Evolutionary conservation across 2,797 vertebrate genomes (phyloP), one percentile per base, ranked within the genome.

Genomic region (Echiichthys vipera): DNA sequence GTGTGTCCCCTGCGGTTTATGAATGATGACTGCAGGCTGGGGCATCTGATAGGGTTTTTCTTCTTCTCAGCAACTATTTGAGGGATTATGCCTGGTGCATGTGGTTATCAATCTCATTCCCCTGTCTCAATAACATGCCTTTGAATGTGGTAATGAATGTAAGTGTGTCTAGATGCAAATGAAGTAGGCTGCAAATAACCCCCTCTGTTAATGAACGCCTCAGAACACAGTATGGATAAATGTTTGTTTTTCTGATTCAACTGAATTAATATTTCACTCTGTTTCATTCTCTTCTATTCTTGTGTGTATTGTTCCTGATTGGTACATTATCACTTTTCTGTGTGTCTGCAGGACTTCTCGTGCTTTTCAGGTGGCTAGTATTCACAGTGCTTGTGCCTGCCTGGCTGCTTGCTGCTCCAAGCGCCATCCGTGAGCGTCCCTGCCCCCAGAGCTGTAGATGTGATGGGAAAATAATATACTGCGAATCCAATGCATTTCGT

Each of bases 381-480:
- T 85, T 94, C 84, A 87, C 92, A 27, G 78, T 89, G 59, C 81
- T 80, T 75, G 83, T 92, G 46, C 93, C 93, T 9, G 71, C 78
- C 81, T 93, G 92, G 90, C 93, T 97, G 85, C 84, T 96, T n/a
- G 95, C 92, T 5, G 87, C 91, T 90, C 94, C 93, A 0, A 93
- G 94, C 7, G 78, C 89, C 49, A 93, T 94, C 72, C 96, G 97
- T 50, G 97, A 98, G 93, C 95, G 97, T 74, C 95, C 96, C 74
- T 99, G 98, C 92, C 97, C 97, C 75, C 95, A 85, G 91, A 98
- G 92, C 93, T 99, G 98, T 91, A 94, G 97, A 88, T 99, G 98
- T 43, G 98, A 99, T 78, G 98, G 97, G 82, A 99, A 99, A 94
- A 99, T 99, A 75, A 96, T 98, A 58, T 99, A 99, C 94, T 99